Percentiles rank a stretch among this genome's conserved stretches.
These are phyloP conservation scores for Oreotragus oreotragus DNA, from an alignment of 2,113 vertebrate species.

Conservation along the genomic window DNA sequence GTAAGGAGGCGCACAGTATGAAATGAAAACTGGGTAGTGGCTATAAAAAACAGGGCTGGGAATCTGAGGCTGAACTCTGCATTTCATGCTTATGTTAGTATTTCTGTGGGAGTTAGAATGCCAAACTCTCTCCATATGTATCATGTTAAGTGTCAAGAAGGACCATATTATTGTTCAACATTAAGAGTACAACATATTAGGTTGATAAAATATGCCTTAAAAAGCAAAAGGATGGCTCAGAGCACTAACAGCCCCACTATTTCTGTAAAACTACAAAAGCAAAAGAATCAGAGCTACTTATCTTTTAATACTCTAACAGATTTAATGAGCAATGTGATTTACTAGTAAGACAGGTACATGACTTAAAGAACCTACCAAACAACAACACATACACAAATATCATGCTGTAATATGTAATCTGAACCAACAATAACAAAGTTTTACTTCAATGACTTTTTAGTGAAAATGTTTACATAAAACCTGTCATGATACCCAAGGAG, in stretches of 20 bases:
- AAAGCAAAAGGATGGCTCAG: background rate
- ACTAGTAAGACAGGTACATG: background rate
- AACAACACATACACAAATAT: background rate
- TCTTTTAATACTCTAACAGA: background rate
- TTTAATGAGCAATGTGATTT: background rate
- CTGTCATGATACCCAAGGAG: background rate
- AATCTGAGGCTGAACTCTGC: background rate
- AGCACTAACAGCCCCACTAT: background rate
- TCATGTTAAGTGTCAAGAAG: background rate
- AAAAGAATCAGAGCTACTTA: constrained; percentile 1
- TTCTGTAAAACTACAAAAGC: background rate
- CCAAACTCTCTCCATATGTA: background rate
- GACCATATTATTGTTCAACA: background rate
- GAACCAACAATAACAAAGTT: background rate
- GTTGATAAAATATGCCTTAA: background rate
- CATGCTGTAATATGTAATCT: background rate
- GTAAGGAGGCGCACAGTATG: background rate
- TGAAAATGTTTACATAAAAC: background rate
- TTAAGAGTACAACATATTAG: background rate
- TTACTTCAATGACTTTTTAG: background rate
- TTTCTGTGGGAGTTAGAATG: background rate
- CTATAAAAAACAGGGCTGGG: background rate
- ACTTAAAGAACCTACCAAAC: background rate
- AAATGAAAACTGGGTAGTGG: background rate
- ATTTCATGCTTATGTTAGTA: background rate